These are phyloP conservation scores for Threskiornis aethiopicus DNA, from an alignment of 2,797 vertebrate species.

Conservation along the genomic window DNA sequence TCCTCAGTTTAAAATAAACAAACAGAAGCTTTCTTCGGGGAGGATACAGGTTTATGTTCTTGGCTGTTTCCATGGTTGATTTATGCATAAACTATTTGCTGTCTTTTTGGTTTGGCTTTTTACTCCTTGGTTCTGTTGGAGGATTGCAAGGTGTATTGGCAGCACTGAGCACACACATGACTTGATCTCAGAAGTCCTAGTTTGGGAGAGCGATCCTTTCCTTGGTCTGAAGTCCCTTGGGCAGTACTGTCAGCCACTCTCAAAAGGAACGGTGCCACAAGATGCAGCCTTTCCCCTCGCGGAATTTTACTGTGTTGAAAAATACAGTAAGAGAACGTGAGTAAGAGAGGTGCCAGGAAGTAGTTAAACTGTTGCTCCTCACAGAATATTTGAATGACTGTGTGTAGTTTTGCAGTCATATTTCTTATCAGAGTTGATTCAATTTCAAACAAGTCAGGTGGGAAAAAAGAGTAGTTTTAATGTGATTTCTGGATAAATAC, in stretches of 20 bases:
- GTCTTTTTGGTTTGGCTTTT: background rate
- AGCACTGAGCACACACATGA: fast-evolving
- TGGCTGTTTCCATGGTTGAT: background rate
- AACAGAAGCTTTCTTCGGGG: background rate
- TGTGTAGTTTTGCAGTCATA: background rate
- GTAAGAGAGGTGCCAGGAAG: background rate
- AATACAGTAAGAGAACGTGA: fast-evolving
- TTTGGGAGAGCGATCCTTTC: background rate
- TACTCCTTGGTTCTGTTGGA: background rate
- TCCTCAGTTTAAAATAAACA: background rate
- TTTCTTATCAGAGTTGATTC: background rate
- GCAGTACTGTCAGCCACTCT: background rate
- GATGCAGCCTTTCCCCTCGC: background rate
- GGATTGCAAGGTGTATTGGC: background rate
- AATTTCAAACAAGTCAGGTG: background rate
- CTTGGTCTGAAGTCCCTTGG: background rate
- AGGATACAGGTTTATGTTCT: background rate
- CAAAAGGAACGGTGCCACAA: background rate
- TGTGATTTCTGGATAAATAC: background rate
- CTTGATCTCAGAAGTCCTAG: background rate
- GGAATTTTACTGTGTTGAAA: background rate
- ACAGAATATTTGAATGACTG: background rate
- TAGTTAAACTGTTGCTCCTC: background rate
- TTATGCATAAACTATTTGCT: background rate
- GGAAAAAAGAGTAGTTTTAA: background rate